Percentiles rank a stretch among this genome's conserved stretches.
Evolutionary conservation across 2,797 vertebrate genomes (phyloP).

Genomic region (Rallus crepitans): DNA sequence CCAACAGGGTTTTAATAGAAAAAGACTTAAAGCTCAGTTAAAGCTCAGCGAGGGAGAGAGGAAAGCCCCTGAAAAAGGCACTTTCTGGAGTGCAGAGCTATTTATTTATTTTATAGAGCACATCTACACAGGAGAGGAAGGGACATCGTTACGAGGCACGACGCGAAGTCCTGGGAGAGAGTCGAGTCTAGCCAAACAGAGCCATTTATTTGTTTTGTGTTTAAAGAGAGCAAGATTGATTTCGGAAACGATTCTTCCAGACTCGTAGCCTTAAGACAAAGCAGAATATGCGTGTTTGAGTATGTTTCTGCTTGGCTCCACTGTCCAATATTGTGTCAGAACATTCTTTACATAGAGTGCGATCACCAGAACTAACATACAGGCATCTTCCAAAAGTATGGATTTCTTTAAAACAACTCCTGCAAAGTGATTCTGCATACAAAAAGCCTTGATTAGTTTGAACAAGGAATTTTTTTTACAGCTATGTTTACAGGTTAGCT

Average conservation of each 20-base stretch:
- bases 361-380: neutral
- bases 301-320: neutral
- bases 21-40: conserved; percentile 7
- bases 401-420: neutral
- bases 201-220: neutral
- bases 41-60: neutral
- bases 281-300: neutral
- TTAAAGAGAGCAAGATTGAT: neutral
- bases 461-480: neutral
- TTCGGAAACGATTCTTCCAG: neutral
- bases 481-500: neutral
- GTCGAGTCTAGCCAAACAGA: neutral
- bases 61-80: neutral
- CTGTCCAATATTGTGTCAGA: neutral
- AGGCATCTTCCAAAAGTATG: neutral
- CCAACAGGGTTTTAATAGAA: neutral
- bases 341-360: neutral
- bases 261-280: neutral
- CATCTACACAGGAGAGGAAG: neutral
- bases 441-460: neutral
- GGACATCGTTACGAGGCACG: neutral
- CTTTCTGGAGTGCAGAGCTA: neutral
- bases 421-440: neutral
- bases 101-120: conserved; percentile 32
- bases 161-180: neutral